phyloP scores from a whole-genome alignment of 1,140 invertebrate genomes.

The Euwallacea similis region DNA sequence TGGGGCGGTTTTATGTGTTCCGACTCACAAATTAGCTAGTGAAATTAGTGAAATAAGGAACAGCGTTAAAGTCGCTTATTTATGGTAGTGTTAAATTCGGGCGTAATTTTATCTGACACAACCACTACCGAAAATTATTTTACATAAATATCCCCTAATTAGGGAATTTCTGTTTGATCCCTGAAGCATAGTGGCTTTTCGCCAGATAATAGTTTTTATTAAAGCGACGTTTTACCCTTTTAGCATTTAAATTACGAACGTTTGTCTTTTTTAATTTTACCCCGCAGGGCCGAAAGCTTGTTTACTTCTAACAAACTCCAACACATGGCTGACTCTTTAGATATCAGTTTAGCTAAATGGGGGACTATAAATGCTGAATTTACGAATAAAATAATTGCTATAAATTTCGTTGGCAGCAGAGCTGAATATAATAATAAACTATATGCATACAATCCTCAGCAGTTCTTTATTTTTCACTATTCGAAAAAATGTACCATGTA shows the following conservation, averaged over 20 bases:
- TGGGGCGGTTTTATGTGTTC: slow-evolving; percentile 26
- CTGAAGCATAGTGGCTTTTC: slow-evolving; percentile 9
- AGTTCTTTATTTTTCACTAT: no score
- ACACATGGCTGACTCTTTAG: no score
- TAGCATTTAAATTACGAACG: background rate
- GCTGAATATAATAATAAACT: no score
- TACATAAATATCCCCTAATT: slow-evolving; percentile 26
- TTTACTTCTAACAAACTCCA: no score
- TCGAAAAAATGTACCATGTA: no score
- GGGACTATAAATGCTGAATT: no score
- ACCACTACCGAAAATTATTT: slow-evolving; percentile 28
- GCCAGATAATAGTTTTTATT: slow-evolving; percentile 19
- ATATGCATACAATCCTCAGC: no score
- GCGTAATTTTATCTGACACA: slow-evolving; percentile 33
- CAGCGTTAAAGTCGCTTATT: slow-evolving; percentile 33
- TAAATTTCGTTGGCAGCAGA: no score
- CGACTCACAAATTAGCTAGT: slow-evolving; percentile 30
- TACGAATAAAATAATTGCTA: no score
- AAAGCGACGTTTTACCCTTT: slow-evolving; percentile 10
- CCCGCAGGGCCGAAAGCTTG: no score
- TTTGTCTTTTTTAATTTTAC: slow-evolving; percentile 1
- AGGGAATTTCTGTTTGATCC: slow-evolving; percentile 7
- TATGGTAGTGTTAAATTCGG: slow-evolving; percentile 30
- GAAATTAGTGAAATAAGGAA: slow-evolving; percentile 34
- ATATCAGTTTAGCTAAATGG: no score